phyloP scores from a whole-genome alignment of 2,888 invertebrate species.

The Eilema griseolum region DNA sequence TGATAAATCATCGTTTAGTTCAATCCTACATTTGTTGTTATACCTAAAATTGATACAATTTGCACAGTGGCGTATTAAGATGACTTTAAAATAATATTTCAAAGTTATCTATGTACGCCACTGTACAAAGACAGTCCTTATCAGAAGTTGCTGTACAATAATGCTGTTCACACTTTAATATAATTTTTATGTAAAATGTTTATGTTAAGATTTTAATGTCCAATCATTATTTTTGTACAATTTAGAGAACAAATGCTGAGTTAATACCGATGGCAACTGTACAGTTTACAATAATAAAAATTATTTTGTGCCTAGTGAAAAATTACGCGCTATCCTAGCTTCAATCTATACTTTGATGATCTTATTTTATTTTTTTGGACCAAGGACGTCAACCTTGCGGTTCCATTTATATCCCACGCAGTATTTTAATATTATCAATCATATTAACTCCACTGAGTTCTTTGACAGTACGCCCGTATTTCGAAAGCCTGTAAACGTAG shows the following conservation, averaged over 20 bases:
- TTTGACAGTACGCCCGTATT: not conserved
- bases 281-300: too few relatives aligned
- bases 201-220: too few relatives aligned
- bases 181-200: too few relatives aligned
- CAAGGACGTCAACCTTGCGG: not conserved
- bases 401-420: not conserved
- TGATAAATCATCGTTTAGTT: not conserved
- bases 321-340: not conserved
- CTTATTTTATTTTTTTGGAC: not conserved
- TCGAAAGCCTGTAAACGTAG: not conserved
- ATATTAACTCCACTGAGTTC: not conserved
- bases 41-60: not conserved
- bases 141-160: too few relatives aligned
- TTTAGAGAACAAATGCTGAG: too few relatives aligned
- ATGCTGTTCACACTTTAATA: too few relatives aligned
- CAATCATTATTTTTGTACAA: too few relatives aligned
- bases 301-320: not conserved
- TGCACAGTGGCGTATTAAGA: too few relatives aligned
- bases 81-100: too few relatives aligned
- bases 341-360: not conserved
- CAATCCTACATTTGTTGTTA: not conserved
- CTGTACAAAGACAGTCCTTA: not conserved
- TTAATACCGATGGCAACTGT: too few relatives aligned
- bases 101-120: not conserved
- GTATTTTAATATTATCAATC: slow-evolving; percentile 1